A percentile compares a stretch with the other conserved stretches of the same genome.
Evolutionary conservation across 2,888 invertebrate species (phyloP).

Genomic region (Phalangium opilio): DNA sequence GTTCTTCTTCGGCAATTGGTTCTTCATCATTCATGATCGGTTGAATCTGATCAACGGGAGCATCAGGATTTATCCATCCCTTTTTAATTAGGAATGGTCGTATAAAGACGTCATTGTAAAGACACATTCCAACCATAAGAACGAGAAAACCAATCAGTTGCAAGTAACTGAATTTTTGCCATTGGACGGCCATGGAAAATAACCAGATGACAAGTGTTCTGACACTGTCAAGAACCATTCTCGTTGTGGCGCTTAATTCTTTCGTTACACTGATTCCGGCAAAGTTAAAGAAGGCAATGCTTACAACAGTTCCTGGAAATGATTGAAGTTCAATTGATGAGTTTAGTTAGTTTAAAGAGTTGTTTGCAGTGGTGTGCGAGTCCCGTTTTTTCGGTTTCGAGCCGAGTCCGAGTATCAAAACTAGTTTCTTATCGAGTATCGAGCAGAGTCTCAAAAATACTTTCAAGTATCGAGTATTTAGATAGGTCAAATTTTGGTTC

Average conservation of each 20-base stretch:
- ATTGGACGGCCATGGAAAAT: slow-evolving; percentile 52
- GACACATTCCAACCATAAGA: slow-evolving; percentile 61
- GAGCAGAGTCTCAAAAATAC: too few species aligned
- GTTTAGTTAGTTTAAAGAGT: background rate
- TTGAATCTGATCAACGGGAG: background rate
- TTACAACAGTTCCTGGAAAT: slow-evolving; percentile 53
- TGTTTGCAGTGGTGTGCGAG: too few species aligned
- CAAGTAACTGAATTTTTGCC: slow-evolving; percentile 64
- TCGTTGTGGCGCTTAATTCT: slow-evolving; percentile 76
- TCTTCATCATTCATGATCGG: background rate
- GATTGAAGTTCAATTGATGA: background rate
- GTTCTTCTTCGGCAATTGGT: too few species aligned
- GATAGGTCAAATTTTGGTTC: too few species aligned
- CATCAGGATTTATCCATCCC: background rate
- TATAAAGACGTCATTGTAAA: slow-evolving; percentile 49
- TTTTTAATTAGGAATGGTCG: slow-evolving; percentile 8
- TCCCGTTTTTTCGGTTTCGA: too few species aligned
- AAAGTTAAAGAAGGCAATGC: slow-evolving; percentile 86
- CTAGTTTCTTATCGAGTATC: too few species aligned
- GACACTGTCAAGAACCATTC: slow-evolving; percentile 78
- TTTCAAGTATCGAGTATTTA: too few species aligned
- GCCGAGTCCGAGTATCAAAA: too few species aligned
- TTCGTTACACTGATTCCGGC: slow-evolving; percentile 83
- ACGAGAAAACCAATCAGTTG: slow-evolving; percentile 62
- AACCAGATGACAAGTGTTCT: slow-evolving; percentile 81